Conservation (phyloP, 2,888 invertebrate species). For the Drosophila borealis region DNA sequence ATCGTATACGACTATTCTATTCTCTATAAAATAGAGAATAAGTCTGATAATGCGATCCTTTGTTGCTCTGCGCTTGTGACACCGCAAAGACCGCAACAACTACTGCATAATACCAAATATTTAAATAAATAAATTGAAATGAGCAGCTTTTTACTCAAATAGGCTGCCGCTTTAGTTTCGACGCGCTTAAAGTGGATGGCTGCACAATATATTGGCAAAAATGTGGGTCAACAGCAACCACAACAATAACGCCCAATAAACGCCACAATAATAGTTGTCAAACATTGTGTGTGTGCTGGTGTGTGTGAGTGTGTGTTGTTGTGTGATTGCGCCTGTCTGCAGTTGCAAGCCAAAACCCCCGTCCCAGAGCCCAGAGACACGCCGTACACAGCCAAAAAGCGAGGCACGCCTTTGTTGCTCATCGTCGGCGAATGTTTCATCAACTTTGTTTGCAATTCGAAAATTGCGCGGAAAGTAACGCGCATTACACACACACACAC, state of each 20-base stretch:
- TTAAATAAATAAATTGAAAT: constrained; percentile 20
- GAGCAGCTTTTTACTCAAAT: constrained; percentile 9
- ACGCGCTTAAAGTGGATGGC: constrained; percentile 28
- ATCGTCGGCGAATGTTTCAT: constrained; percentile 49
- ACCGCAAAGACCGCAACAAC: constrained; percentile 2
- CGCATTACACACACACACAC: constrained; percentile 33
- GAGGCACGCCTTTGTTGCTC: constrained; percentile 65
- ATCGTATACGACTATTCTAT: neutral
- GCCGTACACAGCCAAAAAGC: constrained; percentile 37
- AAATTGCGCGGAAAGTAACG: constrained; percentile 68
- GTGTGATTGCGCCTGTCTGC: constrained; percentile 39
- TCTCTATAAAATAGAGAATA: neutral
- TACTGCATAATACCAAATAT: neutral
- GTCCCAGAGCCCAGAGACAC: constrained; percentile 4
- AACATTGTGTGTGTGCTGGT: constrained; percentile 14
- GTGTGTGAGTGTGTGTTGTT: constrained; percentile 4
- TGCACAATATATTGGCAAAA: constrained; percentile 75
- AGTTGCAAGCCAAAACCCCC: constrained; percentile 48
- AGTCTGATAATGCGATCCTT: neutral
- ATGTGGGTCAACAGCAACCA: constrained; percentile 74
- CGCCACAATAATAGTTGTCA: constrained; percentile 63
- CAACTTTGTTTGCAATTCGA: constrained; percentile 71
- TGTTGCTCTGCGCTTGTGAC: constrained; percentile 9
- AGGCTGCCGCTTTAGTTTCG: neutral
- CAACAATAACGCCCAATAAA: constrained; percentile 77